Base-by-base conservation (phyloP, 1,140 invertebrate species). In the Vanessa tameamea region DNA sequence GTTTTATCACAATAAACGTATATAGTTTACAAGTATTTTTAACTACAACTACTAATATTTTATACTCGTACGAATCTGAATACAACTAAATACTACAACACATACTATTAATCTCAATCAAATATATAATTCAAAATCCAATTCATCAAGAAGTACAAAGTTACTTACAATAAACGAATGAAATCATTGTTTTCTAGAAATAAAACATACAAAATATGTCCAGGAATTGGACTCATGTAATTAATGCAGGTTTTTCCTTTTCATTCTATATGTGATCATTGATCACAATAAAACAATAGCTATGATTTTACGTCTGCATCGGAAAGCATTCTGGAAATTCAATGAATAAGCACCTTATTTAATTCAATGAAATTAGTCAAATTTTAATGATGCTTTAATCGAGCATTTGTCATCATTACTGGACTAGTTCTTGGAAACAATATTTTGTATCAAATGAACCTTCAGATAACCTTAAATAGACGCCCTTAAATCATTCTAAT, bases 401-500 rank as follows among this genome's bases (percentile, higher is more conserved):
- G 53, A 23, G 11, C 20, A 57, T 57, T 3, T 14, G 31, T 61
- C 9, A 31, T 12, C 0, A 61, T 37, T 37, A 31, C 11, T 61
- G 0, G 20, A 57, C 6, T 14, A 20, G 31, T 68, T 68, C 66
- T 47, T 23, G 50, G 66, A 55, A 69, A 47, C 51, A 26, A 53
- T 69, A 43, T 20, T n/a, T 47, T 69, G 16, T 31, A 68, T 57
- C 50, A 55, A 68, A 23, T 37, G 16, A 31, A 43, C 16, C 14
- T 47, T 69, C 11, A 43, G 14, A 31, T 31, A 31, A 61, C 57
- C 57, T 37, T 43, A 43, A 67, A 67, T 67, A 69, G 13, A 59
- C 51, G 14, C 57, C 12, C 66, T 57, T 75, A 75, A 75, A 75
- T 48, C 73, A 64, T 50, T 57, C 64, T 64, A 70, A 75, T 75